Percentiles rank a stretch among this genome's conserved stretches.
Evolutionary conservation across 2,888 invertebrate genomes (phyloP).

Genomic region (Drosophila fungiperda): DNA sequence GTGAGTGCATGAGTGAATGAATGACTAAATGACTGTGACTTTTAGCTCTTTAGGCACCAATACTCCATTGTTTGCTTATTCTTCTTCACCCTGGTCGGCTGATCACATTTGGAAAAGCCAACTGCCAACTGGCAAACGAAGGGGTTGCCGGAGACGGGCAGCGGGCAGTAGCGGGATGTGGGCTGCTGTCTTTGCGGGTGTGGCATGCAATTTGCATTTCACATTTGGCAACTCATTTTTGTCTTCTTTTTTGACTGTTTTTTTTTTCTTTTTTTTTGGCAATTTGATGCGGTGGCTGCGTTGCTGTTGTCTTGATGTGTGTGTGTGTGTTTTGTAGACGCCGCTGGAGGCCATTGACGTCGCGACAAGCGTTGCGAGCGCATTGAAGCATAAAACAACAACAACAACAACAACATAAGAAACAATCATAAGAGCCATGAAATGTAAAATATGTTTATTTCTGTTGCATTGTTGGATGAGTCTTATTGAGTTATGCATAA

Average conservation of each 20-base stretch:
- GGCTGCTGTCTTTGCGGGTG: conserved; percentile 48
- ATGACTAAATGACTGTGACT: conserved; percentile 32
- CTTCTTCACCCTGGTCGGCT: conserved; percentile 6
- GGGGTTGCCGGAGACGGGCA: neutral
- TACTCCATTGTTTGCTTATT: conserved; percentile 23
- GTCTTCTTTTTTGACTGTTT: conserved; percentile 32
- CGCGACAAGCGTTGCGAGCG: conserved; percentile 39
- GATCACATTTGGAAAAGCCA: conserved; percentile 58
- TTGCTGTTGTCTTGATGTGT: conserved; percentile 13
- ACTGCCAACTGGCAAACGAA: conserved; percentile 32
- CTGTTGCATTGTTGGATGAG: conserved; percentile 60
- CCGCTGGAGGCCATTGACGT: conserved; percentile 73
- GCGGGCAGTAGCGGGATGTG: neutral
- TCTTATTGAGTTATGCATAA: conserved; percentile 34
- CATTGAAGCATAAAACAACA: conserved; percentile 67
- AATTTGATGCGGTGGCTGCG: conserved; percentile 52
- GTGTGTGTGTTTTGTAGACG: conserved; percentile 28
- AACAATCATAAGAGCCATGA: conserved; percentile 40
- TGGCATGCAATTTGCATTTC: conserved; percentile 72
- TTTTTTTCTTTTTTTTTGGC: conserved; percentile 34
- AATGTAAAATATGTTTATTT: conserved; percentile 47
- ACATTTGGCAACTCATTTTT: conserved; percentile 69
- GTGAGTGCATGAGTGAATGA: conserved; percentile 35
- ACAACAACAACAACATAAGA: conserved; percentile 17
- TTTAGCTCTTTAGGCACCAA: conserved; percentile 12